Evolutionary conservation across 2,888 invertebrate species (phyloP), one percentile per base, ranked within the genome.

Genomic region (Epistrophella euchroma): DNA sequence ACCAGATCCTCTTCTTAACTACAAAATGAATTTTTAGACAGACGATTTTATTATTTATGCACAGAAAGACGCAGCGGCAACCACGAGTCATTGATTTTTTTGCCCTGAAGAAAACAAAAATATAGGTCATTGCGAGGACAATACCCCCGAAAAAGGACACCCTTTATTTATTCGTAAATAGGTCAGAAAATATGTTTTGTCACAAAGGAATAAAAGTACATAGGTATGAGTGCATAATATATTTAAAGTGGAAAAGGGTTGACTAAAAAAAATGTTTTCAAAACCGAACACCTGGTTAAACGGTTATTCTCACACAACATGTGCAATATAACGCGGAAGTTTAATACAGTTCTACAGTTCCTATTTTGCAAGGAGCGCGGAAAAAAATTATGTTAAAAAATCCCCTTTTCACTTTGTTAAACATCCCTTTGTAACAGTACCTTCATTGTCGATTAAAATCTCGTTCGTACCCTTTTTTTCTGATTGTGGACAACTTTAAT

Each of bases 281-380:
- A 70, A 35, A 70, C 37, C 13, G 37, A 74, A 74, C 83, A 84
- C 78, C 83, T 84, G 83, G 83, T 74, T 74, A 56, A 40, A 62
- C 62, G 74, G 78, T 71, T 74, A 43, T 47, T 28, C 45, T 28
- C 56, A 52, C 58, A 71, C 64, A 76, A 47, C 83, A 83, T 78
- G 74, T 83, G 83, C 68, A 52, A 50, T 11, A 52, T 5, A 66
- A 77, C 72, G 66, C 77, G 82, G 82, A 82, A 77, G 82, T 73
- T 52, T 73, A 56, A 82, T 77, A 77, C 77, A 82, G 77, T 77
- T 77, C 73, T 58, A n/a, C n/a, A n/a, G n/a, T n/a, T n/a, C n/a
- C 60, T 56, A 40, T 76, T 50, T 52, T 52, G 45, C 9, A 58
- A 56, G 32, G 71, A 55, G 10, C 40, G 19, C 13, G 32, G n/a